Base-by-base conservation (phyloP, 1,140 invertebrate species). In the Sweltsa coloradensis region DNA sequence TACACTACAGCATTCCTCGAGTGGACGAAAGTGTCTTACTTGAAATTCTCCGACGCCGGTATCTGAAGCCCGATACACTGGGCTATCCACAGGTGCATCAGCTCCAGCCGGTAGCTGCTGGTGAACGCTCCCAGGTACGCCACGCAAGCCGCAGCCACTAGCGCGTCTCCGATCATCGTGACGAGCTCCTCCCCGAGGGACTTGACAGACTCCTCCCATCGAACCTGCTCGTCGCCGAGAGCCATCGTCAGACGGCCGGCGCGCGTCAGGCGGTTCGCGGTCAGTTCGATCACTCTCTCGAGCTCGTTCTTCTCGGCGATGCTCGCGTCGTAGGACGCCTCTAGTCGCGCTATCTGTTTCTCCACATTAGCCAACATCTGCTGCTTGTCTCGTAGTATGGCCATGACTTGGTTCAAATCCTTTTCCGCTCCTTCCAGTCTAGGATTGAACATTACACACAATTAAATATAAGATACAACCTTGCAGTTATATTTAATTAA, bases 61-160 rank as follows among this genome's bases (percentile, higher is more conserved):
- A 94, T 85, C 39, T 75, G 64, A 40, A 78, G 64, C 5, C 72
- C 60, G 31, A 61, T 61, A 47, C 78, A 81, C 45, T 74, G 67
- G 13, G 62, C 52, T 1, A 86, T 69, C 89, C 89, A 93, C 18
- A 70, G 62, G 1, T 57, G 41, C 5, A 81, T 70, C 14, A 88
- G 69, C 36, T 83, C 70, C 27, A 81, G 75, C 23, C 89, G 69
- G 60, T 85, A 87, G 31, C 65, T 61, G 39, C 72, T 72, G 0
- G 88, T 89, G 55, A 93, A 93, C 7, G 88, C 86, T 1, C 89
- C 89, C 16, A 91, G 67, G 65, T 94, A 95, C 19, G 89, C 86
- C 9, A 94, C 78, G 47, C 79, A 85, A 18, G 83, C 88, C 5
- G 89, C 80, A 0, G 85, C 85, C 9, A 93, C 72, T 39, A 94